These are phyloP conservation scores for Opisthograptis luteolata DNA, from an alignment of 2,888 invertebrate genomes.

Conservation along the genomic window DNA sequence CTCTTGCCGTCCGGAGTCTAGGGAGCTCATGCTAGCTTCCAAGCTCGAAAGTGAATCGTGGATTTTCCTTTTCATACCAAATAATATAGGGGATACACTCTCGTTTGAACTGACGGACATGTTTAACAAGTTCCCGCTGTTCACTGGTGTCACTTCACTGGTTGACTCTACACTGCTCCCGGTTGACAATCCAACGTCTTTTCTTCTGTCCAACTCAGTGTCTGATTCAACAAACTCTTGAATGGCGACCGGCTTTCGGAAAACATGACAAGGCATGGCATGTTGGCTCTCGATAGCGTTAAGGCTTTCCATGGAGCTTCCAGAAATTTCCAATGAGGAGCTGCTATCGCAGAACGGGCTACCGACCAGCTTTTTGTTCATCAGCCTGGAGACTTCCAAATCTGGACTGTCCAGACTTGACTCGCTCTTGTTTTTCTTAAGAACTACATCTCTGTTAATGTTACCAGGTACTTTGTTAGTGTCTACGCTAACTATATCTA, in stretches of 20 bases:
- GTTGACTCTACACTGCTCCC: slow-evolving; percentile 76
- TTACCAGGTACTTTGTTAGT: slow-evolving; percentile 66
- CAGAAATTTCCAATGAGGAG: slow-evolving; percentile 77
- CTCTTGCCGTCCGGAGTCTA: slow-evolving; percentile 73
- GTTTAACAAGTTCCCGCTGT: slow-evolving; percentile 62
- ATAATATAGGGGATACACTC: slow-evolving; percentile 77
- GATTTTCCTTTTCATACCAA: slow-evolving; percentile 70
- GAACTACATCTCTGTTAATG: slow-evolving; percentile 64
- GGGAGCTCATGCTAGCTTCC: slow-evolving; percentile 78
- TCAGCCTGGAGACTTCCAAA: slow-evolving; percentile 77
- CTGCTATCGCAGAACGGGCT: slow-evolving; percentile 77
- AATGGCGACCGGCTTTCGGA: slow-evolving; percentile 49
- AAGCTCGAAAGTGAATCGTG: slow-evolving; percentile 78
- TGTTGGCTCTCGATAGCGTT: slow-evolving; percentile 57
- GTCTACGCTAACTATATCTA: slow-evolving; percentile 43
- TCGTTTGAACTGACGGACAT: slow-evolving; percentile 78
- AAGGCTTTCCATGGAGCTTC: slow-evolving; percentile 78
- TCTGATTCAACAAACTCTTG: slow-evolving; percentile 50
- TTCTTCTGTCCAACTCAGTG: slow-evolving; percentile 65
- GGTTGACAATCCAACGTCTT: slow-evolving; percentile 60
- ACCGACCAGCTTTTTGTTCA: slow-evolving; percentile 65
- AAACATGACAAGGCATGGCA: slow-evolving; percentile 10
- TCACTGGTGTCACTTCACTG: slow-evolving; percentile 72
- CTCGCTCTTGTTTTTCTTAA: slow-evolving; percentile 81
- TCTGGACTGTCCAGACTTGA: slow-evolving; percentile 82